These are phyloP conservation scores for Callionymus lyra DNA, from an alignment of 2,113 vertebrate genomes.

Conservation along the genomic window DNA sequence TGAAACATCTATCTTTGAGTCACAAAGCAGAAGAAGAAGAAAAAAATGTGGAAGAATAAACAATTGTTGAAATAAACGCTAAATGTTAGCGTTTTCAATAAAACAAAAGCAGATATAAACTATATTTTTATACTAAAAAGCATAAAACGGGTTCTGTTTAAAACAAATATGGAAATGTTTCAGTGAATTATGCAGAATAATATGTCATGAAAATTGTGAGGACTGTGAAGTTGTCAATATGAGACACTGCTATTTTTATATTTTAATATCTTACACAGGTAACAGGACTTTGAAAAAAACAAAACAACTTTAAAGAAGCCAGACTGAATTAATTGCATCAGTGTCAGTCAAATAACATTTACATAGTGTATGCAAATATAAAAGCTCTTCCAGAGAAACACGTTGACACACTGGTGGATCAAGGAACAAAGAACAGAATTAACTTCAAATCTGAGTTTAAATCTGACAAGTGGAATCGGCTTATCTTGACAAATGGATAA, in stretches of 20 bases:
- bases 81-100: no score
- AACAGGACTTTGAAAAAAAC: neutral
- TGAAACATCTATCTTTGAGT: no score
- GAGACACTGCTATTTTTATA: no score
- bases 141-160: neutral
- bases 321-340: neutral
- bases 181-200: neutral
- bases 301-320: neutral
- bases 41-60: no score
- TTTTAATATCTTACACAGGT: no score
- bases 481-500: constrained; percentile 51
- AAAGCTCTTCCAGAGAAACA: constrained; percentile 13
- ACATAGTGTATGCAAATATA: constrained; percentile 27
- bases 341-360: constrained; percentile 20
- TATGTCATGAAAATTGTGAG: no score
- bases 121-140: no score
- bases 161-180: neutral
- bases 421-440: constrained; percentile 41
- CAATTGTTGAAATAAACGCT: no score
- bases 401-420: constrained; percentile 32
- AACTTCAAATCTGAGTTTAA: constrained; percentile 26
- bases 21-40: no score
- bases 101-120: no score
- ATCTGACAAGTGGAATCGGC: constrained; percentile 48
- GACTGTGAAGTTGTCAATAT: no score